Conservation (phyloP, 2,113 vertebrate genomes). For the Lepus timidus region DNA sequence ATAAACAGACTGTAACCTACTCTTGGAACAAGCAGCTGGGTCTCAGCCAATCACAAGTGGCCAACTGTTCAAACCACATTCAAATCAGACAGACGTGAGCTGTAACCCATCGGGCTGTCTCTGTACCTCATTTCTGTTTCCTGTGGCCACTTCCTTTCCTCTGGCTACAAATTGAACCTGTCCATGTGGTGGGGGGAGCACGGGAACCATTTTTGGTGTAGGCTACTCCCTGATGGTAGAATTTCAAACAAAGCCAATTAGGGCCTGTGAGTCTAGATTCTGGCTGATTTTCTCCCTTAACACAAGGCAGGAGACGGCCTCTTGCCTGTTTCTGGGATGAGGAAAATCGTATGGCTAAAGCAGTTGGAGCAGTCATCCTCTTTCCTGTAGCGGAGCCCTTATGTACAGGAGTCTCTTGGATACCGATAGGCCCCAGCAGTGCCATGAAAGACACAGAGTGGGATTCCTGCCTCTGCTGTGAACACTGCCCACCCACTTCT, state of each 20-base stretch:
- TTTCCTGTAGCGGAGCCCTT: background rate
- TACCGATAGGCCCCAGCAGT: background rate
- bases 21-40: background rate
- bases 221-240: background rate
- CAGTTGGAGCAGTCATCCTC: background rate
- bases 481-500: background rate
- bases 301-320: background rate
- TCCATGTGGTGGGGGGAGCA: background rate
- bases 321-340: background rate
- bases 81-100: background rate
- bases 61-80: background rate
- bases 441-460: background rate
- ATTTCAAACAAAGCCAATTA: background rate
- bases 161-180: background rate
- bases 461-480: background rate
- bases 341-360: background rate
- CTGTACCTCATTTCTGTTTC: background rate
- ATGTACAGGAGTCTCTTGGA: background rate
- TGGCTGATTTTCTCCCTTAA: background rate
- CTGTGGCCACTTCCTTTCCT: background rate
- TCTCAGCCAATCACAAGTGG: background rate
- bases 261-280: background rate
- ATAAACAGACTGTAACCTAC: background rate
- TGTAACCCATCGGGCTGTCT: background rate
- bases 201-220: background rate